Conservation (phyloP, 2,888 invertebrate genomes). For the Chelonus formosanus region DNA sequence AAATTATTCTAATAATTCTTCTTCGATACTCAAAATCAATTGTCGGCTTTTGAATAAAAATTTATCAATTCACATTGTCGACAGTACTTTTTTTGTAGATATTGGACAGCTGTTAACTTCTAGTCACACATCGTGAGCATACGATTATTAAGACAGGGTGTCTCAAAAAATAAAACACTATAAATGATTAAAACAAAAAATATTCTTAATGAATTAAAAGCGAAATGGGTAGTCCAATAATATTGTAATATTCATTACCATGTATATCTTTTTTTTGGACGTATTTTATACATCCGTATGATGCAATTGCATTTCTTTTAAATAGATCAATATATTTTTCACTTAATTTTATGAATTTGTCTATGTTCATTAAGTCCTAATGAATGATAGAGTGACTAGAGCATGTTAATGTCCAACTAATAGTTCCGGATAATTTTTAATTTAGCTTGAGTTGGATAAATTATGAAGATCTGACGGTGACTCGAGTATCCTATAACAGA, state of each 20-base stretch:
- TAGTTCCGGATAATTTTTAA: neutral
- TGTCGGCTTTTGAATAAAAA: neutral
- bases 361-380: too few relatives aligned
- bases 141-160: neutral
- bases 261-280: too few relatives aligned
- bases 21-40: too few relatives aligned
- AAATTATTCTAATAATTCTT: too few relatives aligned
- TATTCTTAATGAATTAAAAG: slow-evolving; percentile 21
- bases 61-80: neutral
- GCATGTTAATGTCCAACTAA: neutral
- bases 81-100: slow-evolving; percentile 10
- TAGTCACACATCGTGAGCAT: slow-evolving; percentile 20
- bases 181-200: neutral
- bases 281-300: neutral
- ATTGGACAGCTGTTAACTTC: slow-evolving; percentile 26
- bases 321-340: slow-evolving; percentile 36
- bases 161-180: slow-evolving; percentile 12
- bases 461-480: slow-evolving; percentile 20
- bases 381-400: too few relatives aligned
- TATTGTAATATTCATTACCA: too few relatives aligned
- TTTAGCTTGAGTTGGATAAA: slow-evolving; percentile 7
- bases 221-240: too few relatives aligned
- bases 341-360: slow-evolving; percentile 24
- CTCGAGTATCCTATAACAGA: slow-evolving; percentile 34
- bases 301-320: slow-evolving; percentile 21